A percentile compares a stretch with the other conserved stretches of the same genome.
Evolutionary conservation across 2,797 vertebrate genomes (phyloP).

Genomic region (Myripristis jacobus): DNA sequence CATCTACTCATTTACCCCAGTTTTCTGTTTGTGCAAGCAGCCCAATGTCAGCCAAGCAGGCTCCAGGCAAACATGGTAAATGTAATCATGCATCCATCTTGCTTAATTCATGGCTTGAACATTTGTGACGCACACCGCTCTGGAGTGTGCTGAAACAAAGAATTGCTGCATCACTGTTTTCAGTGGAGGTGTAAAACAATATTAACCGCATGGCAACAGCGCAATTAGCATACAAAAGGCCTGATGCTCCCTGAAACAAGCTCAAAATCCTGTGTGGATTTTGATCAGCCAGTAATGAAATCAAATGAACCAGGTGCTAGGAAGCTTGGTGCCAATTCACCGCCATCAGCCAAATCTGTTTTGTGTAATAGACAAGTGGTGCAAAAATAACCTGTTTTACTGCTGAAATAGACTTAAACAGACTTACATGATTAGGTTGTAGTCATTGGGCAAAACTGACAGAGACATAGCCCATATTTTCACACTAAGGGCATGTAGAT

Average conservation of each 20-base stretch:
- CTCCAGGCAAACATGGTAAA: neutral
- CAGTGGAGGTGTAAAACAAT: neutral
- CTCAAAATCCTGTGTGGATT: slow-evolving; percentile 25
- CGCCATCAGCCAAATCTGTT: too few species aligned
- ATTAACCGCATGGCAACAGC: neutral
- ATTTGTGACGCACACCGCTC: neutral
- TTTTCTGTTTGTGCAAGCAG: neutral
- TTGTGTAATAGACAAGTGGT: too few species aligned
- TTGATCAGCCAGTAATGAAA: slow-evolving; percentile 13
- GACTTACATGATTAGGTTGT: too few species aligned
- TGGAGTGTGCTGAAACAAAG: neutral
- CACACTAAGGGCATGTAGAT: too few species aligned
- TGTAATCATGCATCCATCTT: neutral
- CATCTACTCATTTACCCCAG: too few species aligned
- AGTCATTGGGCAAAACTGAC: too few species aligned
- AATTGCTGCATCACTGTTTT: neutral
- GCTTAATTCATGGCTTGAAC: neutral
- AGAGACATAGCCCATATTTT: too few species aligned
- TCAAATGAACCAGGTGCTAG: too few species aligned
- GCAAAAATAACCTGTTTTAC: too few species aligned
- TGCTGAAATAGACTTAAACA: too few species aligned
- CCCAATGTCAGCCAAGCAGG: neutral
- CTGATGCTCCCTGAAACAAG: slow-evolving; percentile 18
- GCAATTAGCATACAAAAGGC: slow-evolving; percentile 10
- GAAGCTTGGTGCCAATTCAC: neutral